Base-by-base conservation (phyloP, 2,113 vertebrate species). In the Ameiurus melas region DNA sequence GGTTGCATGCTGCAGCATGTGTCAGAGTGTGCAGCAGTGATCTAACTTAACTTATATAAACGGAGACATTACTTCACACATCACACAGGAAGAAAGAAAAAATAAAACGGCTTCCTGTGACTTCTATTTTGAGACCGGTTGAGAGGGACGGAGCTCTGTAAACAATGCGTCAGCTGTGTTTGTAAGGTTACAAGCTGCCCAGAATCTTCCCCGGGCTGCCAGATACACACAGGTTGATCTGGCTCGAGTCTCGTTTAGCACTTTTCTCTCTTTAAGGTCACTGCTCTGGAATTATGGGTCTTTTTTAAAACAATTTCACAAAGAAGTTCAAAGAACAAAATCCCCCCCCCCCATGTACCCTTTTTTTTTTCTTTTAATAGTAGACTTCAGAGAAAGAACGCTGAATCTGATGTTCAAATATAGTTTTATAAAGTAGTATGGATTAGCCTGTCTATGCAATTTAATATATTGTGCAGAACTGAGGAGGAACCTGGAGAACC, bases 111-210 rank as follows among this genome's bases (percentile, higher is more conserved):
- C 92, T 89, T 90, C 89, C 90, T 90, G 33, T 3, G 39, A 36
- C 30, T 86, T 91, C 92, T 93, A 91, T 91, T 91, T 90, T 80
- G 82, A 93, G 91, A 6, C 58, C 51, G 33, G 4, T 51, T 86
- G 17, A 77, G 89, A 88, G 90, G 90, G 85, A 75, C 84, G 85
- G 88, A 88, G 58, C 82, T n/a, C 87, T 90, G 77, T 90, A 89
- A 92, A 90, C 86, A 85, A 85, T 85, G 88, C 43, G 43, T 47
- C 75, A 78, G 85, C 83, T 86, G 88, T 39, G 51, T 89, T 58
- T 60, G 22, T 36, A 84, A 78, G 55, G 85, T 77, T 53, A 79
- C 5, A 68, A 25, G 13, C 47, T 84, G 87, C n/a, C 20, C 85
- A 27, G 60, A 58, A 27, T 58, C 51, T 70, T 62, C 25, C 71